phyloP scores from a whole-genome alignment of 1,140 invertebrate species.

The Papilio xuthus region DNA sequence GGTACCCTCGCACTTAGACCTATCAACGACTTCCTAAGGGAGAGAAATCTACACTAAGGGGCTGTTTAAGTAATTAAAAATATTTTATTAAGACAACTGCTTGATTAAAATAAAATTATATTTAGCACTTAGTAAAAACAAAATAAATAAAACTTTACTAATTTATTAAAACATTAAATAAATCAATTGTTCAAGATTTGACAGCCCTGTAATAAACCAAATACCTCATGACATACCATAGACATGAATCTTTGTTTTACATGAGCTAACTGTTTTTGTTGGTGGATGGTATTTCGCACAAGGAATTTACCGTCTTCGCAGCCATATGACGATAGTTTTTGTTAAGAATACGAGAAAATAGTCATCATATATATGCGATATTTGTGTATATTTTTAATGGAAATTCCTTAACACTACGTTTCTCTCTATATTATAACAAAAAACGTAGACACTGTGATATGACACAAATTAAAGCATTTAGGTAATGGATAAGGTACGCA shows the following conservation, averaged over 20 bases:
- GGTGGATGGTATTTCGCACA: constrained; percentile 20
- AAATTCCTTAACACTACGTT: background rate
- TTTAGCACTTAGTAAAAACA: background rate
- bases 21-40: too few species aligned
- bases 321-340: background rate
- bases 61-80: too few species aligned
- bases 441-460: too few species aligned
- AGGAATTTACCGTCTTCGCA: background rate
- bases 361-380: background rate
- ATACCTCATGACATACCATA: constrained; percentile 15
- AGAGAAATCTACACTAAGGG: too few species aligned
- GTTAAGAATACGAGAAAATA: background rate
- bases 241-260: constrained; percentile 29
- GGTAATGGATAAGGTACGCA: too few species aligned
- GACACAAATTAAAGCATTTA: background rate
- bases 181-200: background rate
- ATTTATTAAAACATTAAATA: too few species aligned
- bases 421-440: background rate
- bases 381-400: background rate
- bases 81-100: too few species aligned
- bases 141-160: background rate
- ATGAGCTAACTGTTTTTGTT: constrained; percentile 26
- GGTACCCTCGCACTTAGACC: background rate
- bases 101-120: too few species aligned
- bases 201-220: constrained; percentile 1